A percentile compares a stretch with the other conserved stretches of the same genome.
Conservation (phyloP, 1,140 invertebrate species). For the Drosophila auraria region DNA sequence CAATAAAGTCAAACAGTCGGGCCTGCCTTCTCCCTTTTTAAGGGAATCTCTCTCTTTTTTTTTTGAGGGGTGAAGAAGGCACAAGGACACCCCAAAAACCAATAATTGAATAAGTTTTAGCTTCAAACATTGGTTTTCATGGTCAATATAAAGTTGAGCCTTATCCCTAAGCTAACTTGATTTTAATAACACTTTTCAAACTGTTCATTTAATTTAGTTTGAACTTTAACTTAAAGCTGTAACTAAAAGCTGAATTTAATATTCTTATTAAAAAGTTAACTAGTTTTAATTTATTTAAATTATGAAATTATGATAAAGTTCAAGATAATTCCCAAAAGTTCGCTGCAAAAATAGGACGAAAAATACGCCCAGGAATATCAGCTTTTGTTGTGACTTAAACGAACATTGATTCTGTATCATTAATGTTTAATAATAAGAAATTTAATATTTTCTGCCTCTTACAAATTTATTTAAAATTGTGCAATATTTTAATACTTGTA, state of each 20-base stretch:
- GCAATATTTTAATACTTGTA: too few relatives aligned
- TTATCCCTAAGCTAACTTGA: not conserved
- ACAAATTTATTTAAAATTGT: too few relatives aligned
- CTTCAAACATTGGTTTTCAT: constrained; percentile 23
- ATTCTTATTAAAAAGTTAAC: not conserved
- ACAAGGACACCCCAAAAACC: constrained; percentile 22
- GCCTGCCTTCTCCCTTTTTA: not conserved
- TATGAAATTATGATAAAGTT: not conserved
- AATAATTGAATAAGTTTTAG: constrained; percentile 70
- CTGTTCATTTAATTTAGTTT: not conserved
- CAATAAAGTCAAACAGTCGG: constrained; percentile 75
- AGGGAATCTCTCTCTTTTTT: not conserved
- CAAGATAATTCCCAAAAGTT: not conserved
- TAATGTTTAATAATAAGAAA: not conserved
- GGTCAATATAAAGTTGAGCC: constrained; percentile 15
- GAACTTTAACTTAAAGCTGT: not conserved
- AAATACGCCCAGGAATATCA: not conserved
- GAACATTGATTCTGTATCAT: not conserved
- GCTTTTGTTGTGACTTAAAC: not conserved
- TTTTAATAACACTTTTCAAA: not conserved
- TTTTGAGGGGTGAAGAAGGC: too few relatives aligned
- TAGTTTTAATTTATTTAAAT: not conserved
- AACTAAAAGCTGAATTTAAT: not conserved
- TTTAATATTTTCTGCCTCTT: too few relatives aligned
- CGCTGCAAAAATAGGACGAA: not conserved